Evolutionary conservation across 2,888 invertebrate genomes (phyloP), one percentile per base, ranked within the genome.

Genomic region (Campopleginae sp.): DNA sequence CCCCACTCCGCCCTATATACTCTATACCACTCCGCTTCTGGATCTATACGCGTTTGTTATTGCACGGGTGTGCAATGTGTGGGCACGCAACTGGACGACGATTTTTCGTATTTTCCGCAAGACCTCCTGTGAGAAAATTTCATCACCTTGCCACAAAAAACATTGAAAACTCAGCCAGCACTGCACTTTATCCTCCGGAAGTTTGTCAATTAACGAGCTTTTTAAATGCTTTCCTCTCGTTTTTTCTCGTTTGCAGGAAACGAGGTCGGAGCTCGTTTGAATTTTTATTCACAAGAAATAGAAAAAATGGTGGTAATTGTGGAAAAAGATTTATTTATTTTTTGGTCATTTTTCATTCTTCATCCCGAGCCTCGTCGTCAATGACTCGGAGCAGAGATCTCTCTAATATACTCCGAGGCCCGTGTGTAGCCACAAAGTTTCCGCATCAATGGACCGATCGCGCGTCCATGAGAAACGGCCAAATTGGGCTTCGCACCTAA

Each of bases 21-120:
- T 44, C 63, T 82, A 54, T 38, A 23, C 42, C 54, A 63, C 63
- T 8, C 27, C 72, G n/a, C 54, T 46, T 58, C 70, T 75, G 38
- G 42, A 51, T 42, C n/a, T 8, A 31, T 31, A 8, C 42, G 31
- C n/a, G 17, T 48, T n/a, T 71, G 10, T 38, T 5, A 8, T 12
- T 71, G 51, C 5, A 27, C 51, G 17, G 3, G 33, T 51, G n/a
- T 70, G 48, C n/a, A n/a, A n/a, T 33, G 44, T 68, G 23, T 46
- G 48, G 17, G 3, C 61, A 61, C 75, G 14, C 19, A n/a, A 46
- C 44, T 38, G 58, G 75, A 72, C 82, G 81, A 85, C 84, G 84
- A 88, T 86, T 88, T 88, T 87, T 88, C 88, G 86, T 86, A 86
- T 88, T 88, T 88, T 88, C 86, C 87, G 83, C 75, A 83, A 88